Base-by-base conservation (phyloP, 2,888 invertebrate genomes). In the Camponotus fellah region DNA sequence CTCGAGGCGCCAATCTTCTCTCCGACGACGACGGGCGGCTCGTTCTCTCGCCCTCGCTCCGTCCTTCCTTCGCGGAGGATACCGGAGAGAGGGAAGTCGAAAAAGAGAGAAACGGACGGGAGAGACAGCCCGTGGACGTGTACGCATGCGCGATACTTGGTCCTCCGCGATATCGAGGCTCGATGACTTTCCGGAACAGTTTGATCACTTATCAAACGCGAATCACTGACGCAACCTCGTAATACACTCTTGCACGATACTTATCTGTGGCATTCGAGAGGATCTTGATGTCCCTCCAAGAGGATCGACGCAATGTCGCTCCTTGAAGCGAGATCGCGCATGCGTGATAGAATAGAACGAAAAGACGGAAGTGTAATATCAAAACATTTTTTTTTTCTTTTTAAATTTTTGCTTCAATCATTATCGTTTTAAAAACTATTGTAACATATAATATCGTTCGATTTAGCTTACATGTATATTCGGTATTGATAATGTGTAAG, bases 171-270 rank as follows among this genome's bases (percentile, higher is more conserved):
- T 83, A 60, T 46, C 60, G 80, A 46, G 68, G 56, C 83, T 71
- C 71, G 85, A 88, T 84, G 87, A 82, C 83, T 26, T 66, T 74
- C 65, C 87, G 80, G 80, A 85, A 88, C 85, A 87, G 83, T 89
- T 89, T 86, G 89, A 89, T 89, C 86, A 88, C 85, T 89, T 89
- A 89, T 89, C 89, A 87, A 84, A 84, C 83, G 83, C 83, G 76
- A 86, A 87, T 89, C 87, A 89, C 89, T 86, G 3, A 60, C 85
- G 89, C 88, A 86, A 76, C 72, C 81, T 46, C 60, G 71, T 79
- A 46, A 71, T 71, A 60, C 71, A 37, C 60, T 80, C 71, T 58
- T 34, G 58, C 43, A 17, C 26, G 79, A 71, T 80, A 60, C 60
- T 71, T 80, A 71, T 79, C 71, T 46, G 21, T 46, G 60, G 46